Evolutionary conservation across 2,113 vertebrate genomes (phyloP).

Genomic region (Pelmatolapia mariae): DNA sequence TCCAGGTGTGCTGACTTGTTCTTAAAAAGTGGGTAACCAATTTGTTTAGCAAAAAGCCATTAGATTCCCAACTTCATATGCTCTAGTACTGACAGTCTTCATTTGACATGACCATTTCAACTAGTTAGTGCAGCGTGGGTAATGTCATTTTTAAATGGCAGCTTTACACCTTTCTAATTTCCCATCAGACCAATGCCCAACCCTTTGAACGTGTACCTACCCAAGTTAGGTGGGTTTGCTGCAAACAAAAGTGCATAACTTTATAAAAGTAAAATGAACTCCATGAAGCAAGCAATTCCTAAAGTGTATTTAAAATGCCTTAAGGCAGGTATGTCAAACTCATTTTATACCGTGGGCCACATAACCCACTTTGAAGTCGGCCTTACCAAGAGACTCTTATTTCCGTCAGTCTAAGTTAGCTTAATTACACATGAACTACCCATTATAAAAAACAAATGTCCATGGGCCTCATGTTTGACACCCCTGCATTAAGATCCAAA

Average conservation of each 20-base stretch:
- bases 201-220: background rate
- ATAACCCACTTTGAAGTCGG: background rate
- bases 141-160: background rate
- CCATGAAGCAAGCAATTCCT: background rate
- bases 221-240: background rate
- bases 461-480: background rate
- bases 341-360: background rate
- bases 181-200: background rate
- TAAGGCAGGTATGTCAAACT: background rate
- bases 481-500: background rate
- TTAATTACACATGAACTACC: background rate
- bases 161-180: background rate
- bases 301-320: background rate
- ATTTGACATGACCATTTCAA: background rate
- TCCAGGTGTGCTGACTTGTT: background rate
- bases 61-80: background rate
- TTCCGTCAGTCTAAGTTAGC: background rate
- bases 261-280: background rate
- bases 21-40: background rate
- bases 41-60: background rate
- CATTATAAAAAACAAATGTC: background rate
- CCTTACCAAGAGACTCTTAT: background rate
- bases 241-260: background rate
- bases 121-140: background rate
- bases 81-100: background rate